These are phyloP conservation scores for Metallyticus violacea DNA, from an alignment of 2,888 invertebrate species.

Conservation along the genomic window DNA sequence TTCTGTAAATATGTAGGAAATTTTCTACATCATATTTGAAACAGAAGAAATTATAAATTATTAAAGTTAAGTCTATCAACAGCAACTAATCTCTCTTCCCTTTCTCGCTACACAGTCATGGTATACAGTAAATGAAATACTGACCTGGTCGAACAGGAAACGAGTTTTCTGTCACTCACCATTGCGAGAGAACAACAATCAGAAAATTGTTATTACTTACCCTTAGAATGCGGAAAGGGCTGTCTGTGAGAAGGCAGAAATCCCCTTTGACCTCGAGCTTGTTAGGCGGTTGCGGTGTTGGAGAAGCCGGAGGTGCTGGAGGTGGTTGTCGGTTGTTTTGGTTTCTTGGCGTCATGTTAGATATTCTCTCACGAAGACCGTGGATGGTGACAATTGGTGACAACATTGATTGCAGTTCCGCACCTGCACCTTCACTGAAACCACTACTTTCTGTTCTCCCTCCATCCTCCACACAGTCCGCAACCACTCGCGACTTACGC, in stretches of 20 bases:
- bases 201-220: conserved; percentile 56
- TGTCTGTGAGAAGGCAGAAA: conserved; percentile 72
- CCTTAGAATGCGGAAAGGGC: conserved; percentile 68
- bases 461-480: neutral
- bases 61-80: too few relatives aligned
- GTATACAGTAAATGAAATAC: too few relatives aligned
- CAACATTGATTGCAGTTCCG: conserved; percentile 59
- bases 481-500: neutral
- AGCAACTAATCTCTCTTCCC: too few relatives aligned
- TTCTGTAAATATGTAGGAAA: too few relatives aligned
- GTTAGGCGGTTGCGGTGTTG: conserved; percentile 6
- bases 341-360: conserved; percentile 26
- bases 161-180: too few relatives aligned
- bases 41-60: too few relatives aligned
- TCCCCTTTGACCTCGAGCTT: conserved; percentile 47
- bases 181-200: too few relatives aligned
- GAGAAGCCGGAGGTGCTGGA: conserved; percentile 23
- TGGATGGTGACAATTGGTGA: conserved; percentile 24
- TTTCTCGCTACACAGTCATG: too few relatives aligned
- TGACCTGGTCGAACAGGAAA: too few relatives aligned
- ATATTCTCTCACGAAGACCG: neutral
- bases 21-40: too few relatives aligned
- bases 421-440: conserved; percentile 42
- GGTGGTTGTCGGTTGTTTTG: neutral
- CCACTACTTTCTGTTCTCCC: neutral